Evolutionary conservation across 2,113 vertebrate species (phyloP).

Genomic region (Camelus bactrianus): DNA sequence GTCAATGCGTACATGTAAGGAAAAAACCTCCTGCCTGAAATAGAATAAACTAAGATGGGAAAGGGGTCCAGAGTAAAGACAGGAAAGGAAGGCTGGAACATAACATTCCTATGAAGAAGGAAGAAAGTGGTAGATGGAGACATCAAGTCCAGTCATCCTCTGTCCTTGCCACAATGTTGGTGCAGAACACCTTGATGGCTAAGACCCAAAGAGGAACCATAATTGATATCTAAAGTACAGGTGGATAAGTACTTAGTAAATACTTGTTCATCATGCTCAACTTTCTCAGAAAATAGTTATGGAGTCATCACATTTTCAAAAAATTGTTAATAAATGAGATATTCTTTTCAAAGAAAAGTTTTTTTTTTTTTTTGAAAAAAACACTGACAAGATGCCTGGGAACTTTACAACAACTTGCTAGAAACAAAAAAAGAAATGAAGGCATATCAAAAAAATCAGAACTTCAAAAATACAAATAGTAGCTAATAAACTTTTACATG

Average conservation of each 20-base stretch:
- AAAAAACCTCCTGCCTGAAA: not conserved
- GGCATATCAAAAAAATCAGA: not conserved
- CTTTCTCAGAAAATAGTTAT: not conserved
- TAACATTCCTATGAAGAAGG: not conserved
- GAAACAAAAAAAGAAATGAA: not conserved
- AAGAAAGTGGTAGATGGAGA: not conserved
- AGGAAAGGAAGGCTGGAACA: not conserved
- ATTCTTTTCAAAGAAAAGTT: not conserved
- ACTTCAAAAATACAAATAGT: not conserved
- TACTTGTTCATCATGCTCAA: not conserved
- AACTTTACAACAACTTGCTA: not conserved
- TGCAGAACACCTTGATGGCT: not conserved
- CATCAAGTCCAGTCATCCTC: too few relatives aligned
- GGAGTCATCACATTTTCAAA: not conserved
- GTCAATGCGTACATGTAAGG: not conserved
- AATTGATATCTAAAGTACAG: not conserved
- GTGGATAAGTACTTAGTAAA: not conserved
- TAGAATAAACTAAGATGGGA: not conserved
- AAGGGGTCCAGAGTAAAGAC: not conserved
- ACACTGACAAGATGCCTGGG: not conserved
- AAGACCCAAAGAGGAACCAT: not conserved
- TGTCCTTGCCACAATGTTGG: not conserved
- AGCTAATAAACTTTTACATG: not conserved
- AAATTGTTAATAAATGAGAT: not conserved
- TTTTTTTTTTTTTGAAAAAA: not conserved